Evolutionary conservation across 2,888 invertebrate genomes (phyloP).

Genomic region (Epirrita christyi): DNA sequence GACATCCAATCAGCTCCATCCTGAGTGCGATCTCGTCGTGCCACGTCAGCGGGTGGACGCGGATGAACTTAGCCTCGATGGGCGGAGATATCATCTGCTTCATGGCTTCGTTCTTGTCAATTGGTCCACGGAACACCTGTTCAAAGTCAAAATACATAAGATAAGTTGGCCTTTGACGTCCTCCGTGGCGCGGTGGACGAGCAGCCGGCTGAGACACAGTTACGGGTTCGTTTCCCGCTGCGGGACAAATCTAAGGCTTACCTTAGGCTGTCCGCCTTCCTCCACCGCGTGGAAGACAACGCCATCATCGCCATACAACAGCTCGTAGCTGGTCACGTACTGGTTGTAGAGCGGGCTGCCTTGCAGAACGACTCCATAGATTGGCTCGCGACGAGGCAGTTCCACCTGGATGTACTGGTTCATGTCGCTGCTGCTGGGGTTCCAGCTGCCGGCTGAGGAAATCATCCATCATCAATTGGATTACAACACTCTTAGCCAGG

Average conservation of each 20-base stretch:
- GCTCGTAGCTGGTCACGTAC: slow-evolving; percentile 91
- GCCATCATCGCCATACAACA: slow-evolving; percentile 86
- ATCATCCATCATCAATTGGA: neutral
- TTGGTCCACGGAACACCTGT: slow-evolving; percentile 90
- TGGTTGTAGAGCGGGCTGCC: slow-evolving; percentile 76
- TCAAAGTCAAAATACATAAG: too few relatives aligned
- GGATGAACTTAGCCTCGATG: slow-evolving; percentile 89
- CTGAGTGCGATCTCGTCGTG: slow-evolving; percentile 87
- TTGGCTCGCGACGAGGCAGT: slow-evolving; percentile 14
- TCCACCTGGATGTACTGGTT: slow-evolving; percentile 82
- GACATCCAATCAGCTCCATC: slow-evolving; percentile 91
- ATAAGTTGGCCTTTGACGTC: too few relatives aligned
- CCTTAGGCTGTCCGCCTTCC: slow-evolving; percentile 23
- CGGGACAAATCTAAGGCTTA: too few relatives aligned
- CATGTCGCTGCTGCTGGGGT: slow-evolving; percentile 82
- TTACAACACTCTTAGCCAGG: too few relatives aligned
- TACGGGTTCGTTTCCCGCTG: too few relatives aligned
- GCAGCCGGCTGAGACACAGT: too few relatives aligned
- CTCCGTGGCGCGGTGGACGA: too few relatives aligned
- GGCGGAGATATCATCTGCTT: slow-evolving; percentile 88
- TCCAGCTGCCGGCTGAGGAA: slow-evolving; percentile 87
- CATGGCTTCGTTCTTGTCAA: slow-evolving; percentile 83
- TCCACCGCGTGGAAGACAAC: slow-evolving; percentile 27
- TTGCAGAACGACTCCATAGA: slow-evolving; percentile 24
- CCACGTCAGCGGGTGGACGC: slow-evolving; percentile 91